phyloP scores from a whole-genome alignment of 2,113 vertebrate species.

The Tenrec ecaudatus region DNA sequence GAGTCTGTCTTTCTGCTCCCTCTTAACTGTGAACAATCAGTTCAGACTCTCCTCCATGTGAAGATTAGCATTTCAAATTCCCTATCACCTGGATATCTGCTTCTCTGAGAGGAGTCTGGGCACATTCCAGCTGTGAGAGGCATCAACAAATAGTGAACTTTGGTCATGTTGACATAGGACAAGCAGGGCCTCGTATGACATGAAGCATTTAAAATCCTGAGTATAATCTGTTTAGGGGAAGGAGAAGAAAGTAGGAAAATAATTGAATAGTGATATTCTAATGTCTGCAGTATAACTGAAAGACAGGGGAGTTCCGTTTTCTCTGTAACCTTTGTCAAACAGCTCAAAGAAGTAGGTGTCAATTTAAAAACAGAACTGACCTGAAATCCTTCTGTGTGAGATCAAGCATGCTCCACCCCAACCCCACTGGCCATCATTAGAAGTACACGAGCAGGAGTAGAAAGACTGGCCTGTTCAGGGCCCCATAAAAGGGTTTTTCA shows the following conservation, averaged over 20 bases:
- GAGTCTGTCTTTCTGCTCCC: neutral
- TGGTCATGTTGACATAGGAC: neutral
- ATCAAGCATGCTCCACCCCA: neutral
- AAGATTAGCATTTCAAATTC: neutral
- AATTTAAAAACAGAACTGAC: neutral
- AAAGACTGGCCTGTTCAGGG: neutral
- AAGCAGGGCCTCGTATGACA: accelerated
- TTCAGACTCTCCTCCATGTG: neutral
- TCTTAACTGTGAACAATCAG: neutral
- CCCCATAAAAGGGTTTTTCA: neutral
- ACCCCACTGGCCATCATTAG: neutral
- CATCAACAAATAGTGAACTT: neutral
- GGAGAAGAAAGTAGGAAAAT: neutral
- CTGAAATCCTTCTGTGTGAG: neutral
- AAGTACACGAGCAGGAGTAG: neutral
- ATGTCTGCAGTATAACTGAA: neutral
- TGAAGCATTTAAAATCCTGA: neutral
- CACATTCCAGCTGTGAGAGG: neutral
- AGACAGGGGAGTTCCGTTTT: neutral
- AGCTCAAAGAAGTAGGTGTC: slow-evolving; percentile 20
- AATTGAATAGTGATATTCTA: slow-evolving; percentile 11
- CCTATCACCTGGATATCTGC: neutral
- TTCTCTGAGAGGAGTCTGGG: neutral
- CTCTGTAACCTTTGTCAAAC: neutral
- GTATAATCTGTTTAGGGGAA: neutral